These are phyloP conservation scores for Pollachius pollachius DNA, from an alignment of 2,113 vertebrate genomes.

Conservation along the genomic window DNA sequence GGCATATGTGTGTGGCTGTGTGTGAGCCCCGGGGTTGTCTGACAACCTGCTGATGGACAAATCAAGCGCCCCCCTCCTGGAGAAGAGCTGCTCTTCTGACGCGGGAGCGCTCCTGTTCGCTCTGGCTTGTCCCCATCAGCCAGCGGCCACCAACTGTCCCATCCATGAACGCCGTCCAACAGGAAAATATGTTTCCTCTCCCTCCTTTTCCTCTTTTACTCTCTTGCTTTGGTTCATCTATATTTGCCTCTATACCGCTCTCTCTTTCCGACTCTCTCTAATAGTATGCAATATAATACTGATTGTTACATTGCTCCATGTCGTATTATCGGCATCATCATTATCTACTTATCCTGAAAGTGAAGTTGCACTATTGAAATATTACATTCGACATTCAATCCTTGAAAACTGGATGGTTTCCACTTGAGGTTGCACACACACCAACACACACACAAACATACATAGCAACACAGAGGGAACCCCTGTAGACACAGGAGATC, in stretches of 20 bases:
- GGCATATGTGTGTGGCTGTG: not conserved
- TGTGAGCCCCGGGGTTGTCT: constrained; percentile 28
- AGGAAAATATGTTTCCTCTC: constrained; percentile 55
- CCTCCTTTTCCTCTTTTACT: constrained; percentile 6
- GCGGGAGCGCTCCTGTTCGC: constrained; percentile 39
- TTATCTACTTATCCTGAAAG: no score
- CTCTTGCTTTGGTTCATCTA: not conserved
- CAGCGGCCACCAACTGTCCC: constrained; percentile 22
- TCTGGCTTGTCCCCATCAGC: constrained; percentile 63
- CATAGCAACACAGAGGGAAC: no score
- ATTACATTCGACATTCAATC: no score
- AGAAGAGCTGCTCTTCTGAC: constrained; percentile 72
- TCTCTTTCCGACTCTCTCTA: not conserved
- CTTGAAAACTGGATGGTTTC: no score
- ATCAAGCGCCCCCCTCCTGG: constrained; percentile 65
- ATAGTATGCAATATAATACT: no score
- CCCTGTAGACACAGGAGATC: no score
- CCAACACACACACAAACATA: no score
- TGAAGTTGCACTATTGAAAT: no score
- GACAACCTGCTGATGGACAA: constrained; percentile 73
- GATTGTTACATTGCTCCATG: no score
- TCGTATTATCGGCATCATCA: no score
- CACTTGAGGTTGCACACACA: no score
- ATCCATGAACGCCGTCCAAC: constrained; percentile 37
- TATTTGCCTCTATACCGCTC: not conserved